Evolutionary conservation across 2,113 vertebrate species (phyloP).

Genomic region (Heptranchias perlo): DNA sequence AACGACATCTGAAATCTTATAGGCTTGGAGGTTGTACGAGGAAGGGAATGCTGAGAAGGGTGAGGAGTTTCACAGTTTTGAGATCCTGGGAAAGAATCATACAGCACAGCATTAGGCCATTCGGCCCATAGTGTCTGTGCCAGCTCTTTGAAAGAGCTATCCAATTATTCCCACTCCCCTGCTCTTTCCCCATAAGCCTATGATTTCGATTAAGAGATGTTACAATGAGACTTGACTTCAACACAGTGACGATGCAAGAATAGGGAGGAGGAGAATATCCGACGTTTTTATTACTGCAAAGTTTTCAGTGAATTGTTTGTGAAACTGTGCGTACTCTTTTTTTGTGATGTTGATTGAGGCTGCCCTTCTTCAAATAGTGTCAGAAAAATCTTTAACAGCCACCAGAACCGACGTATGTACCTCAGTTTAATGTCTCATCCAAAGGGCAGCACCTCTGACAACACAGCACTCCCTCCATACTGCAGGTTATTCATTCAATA

Average conservation of each 20-base stretch:
- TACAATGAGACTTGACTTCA: not conserved
- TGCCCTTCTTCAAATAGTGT: not conserved
- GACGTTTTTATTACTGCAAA: not conserved
- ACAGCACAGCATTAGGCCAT: not conserved
- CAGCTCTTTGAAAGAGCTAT: no score
- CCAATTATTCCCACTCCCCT: not conserved
- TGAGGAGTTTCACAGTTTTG: no score
- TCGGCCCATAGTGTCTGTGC: not conserved
- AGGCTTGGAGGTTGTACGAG: not conserved
- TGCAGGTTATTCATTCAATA: not conserved
- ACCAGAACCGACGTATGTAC: not conserved
- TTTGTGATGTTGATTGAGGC: not conserved
- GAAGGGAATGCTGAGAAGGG: not conserved
- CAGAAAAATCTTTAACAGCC: not conserved
- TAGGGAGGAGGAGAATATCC: not conserved
- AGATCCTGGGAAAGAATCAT: not conserved
- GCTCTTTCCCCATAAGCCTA: not conserved
- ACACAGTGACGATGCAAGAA: not conserved
- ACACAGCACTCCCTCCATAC: not conserved
- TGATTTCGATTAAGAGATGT: not conserved
- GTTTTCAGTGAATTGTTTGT: constrained; percentile 6
- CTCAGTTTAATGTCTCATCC: not conserved
- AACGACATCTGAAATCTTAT: not conserved
- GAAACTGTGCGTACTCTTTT: not conserved
- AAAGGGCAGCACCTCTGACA: not conserved